Base-by-base conservation (phyloP, 2,797 vertebrate species). In the Enteromius trimaculatus region DNA sequence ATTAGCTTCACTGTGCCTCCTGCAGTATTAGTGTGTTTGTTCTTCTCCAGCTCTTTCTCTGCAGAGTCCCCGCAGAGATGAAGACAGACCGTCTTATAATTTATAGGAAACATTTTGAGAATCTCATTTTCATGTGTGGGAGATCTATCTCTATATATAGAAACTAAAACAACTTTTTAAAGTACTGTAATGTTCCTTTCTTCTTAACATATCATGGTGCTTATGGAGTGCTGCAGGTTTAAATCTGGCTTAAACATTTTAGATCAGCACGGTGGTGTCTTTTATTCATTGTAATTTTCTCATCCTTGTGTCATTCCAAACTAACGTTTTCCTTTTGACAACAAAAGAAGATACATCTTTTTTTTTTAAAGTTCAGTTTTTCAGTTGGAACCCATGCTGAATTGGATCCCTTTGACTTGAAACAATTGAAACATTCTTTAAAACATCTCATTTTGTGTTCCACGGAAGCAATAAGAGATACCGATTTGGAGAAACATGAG, bases 21-120 rank as follows among this genome's bases (percentile, higher is more conserved):
- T 78, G 39, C 21, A 8, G 19, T 44, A 79, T 66, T 66, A 66
- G 44, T 34, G 14, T 76, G 44, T 69, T 17, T 79, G 14, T 79
- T 68, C 9, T 23, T 58, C 55, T 62, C 37, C 42, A 6, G 14
- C 31, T 78, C 68, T 62, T 29, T 39, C 23, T 3, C 49, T 51
- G 4, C 13, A 39, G 34, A 19, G 31, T 13, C 31, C 34, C n/a
- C 21, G 16, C 3, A 65, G 60, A 53, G 21, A 44, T 17, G 19
- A 64, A 19, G 19, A 64, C 55, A 62, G 58, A 49, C 60, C 26
- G 44, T 65, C 23, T 65, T 6, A 21, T 75, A 21, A 64, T n/a
- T 39, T 49, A 47, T 31, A 7, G 29, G 21, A 74, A 64, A 6
- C 31, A 34, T 29, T 19, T 42, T 37, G 26, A 75, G 29, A 75